Evolutionary conservation across 2,888 invertebrate species (phyloP).

Genomic region (Dugesia japonica): DNA sequence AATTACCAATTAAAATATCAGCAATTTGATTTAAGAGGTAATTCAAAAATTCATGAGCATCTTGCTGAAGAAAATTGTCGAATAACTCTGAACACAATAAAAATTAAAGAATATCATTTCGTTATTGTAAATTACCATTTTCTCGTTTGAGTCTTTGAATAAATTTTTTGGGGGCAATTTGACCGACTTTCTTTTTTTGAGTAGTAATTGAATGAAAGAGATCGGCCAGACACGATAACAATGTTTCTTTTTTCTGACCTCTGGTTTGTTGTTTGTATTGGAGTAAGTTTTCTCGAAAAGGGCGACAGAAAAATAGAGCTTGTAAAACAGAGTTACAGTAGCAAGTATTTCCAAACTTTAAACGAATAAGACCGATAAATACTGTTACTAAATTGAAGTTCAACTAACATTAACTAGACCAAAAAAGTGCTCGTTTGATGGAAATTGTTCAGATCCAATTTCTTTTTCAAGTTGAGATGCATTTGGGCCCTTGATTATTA

Average conservation of each 20-base stretch:
- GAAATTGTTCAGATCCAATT: constrained; percentile 92
- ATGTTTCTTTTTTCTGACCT: constrained; percentile 64
- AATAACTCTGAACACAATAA: constrained; percentile 87
- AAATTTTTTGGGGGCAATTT: constrained; percentile 97
- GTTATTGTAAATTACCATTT: no score
- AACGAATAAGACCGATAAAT: no score
- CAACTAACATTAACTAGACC: constrained; percentile 87
- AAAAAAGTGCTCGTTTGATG: constrained; percentile 96
- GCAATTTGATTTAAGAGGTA: constrained; percentile 95
- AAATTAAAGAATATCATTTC: no score
- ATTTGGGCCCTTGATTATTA: constrained; percentile 70
- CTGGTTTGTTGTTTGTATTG: constrained; percentile 65
- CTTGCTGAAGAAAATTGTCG: constrained; percentile 99
- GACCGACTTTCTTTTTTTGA: constrained; percentile 97
- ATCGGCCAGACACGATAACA: constrained; percentile 90
- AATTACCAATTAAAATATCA: constrained; percentile 69
- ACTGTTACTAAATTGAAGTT: not conserved
- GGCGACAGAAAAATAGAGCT: constrained; percentile 95
- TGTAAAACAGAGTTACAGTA: constrained; percentile 98
- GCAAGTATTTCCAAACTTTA: constrained; percentile 87
- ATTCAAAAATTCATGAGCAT: constrained; percentile 98
- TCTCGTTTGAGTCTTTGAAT: constrained; percentile 91
- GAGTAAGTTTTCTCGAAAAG: constrained; percentile 90
- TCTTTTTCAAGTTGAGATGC: constrained; percentile 97
- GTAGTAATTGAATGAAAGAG: constrained; percentile 96